Evolutionary conservation across 2,113 vertebrate genomes (phyloP), one percentile per base, ranked within the genome.

Genomic region (Lipophrys pholis): DNA sequence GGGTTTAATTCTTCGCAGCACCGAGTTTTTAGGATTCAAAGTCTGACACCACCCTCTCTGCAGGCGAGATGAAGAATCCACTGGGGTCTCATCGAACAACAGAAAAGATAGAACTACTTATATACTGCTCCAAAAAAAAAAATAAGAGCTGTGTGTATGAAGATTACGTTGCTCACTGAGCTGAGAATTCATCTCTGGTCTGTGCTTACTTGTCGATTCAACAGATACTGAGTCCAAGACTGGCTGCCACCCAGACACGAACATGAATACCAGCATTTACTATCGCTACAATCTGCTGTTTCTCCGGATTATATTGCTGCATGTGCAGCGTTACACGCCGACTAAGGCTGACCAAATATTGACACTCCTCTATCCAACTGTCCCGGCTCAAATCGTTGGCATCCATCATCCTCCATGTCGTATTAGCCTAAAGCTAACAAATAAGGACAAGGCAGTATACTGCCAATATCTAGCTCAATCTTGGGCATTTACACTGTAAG

Each of bases 401-500:
- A 6, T 81, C 63, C 61, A 52, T 76, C 78, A 62, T 58, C 65
- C 66, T 30, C 55, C 59, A 58, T 68, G 79, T 89, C 60, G 73
- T 77, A 87, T 86, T 78, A 75, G 79, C 15, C 8, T 50, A 54
- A 76, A 64, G 60, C 66, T 70, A 78, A 61, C 71, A 82, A 86
- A 76, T 69, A 86, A 81, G 75, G 67, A 43, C 63, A 76, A 48
- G 5, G 52, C 63, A 60, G 68, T 5, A 54, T 30, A 54, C 66
- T 82, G 83, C 76, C 73, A 82, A 82, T 73, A 79, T 81, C 62
- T 58, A 65, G 82, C 45, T 60, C 73, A 81, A 81, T 87, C 73
- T 79, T 70, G 53, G 72, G 65, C 82, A 69, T 85, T 88, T 84
- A 73, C 73, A 71, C 36, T 76, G 50, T 68, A 86, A 87, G 80